Evolutionary conservation across 2,113 vertebrate genomes (phyloP).

Genomic region (Rhynchomys soricoides): DNA sequence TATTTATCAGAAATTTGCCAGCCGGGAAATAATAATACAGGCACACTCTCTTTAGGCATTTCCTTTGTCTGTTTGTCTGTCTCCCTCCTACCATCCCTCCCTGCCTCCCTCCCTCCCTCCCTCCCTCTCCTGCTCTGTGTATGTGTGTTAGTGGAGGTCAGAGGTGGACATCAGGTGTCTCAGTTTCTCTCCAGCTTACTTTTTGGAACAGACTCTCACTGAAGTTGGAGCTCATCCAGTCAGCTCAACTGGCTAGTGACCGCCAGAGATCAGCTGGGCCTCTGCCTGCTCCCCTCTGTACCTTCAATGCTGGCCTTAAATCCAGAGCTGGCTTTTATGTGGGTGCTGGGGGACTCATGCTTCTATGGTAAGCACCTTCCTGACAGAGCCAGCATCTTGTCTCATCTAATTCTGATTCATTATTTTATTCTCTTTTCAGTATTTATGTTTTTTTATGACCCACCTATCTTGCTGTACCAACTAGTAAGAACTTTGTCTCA

Average conservation of each 20-base stretch:
- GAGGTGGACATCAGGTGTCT: neutral
- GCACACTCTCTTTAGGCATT: neutral
- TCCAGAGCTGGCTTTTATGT: neutral
- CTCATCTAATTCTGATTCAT: neutral
- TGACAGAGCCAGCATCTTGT: neutral
- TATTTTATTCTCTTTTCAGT: neutral
- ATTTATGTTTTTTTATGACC: neutral
- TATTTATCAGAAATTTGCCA: neutral
- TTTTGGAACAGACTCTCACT: neutral
- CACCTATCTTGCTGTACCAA: neutral
- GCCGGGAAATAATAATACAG: neutral
- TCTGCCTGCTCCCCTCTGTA: neutral
- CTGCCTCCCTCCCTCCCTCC: neutral
- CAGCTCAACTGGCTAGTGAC: neutral
- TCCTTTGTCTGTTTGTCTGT: neutral
- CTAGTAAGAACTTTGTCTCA: neutral
- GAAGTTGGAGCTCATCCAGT: neutral
- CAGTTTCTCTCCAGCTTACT: neutral
- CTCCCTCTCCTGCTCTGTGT: neutral
- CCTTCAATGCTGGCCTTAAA: neutral
- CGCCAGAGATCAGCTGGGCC: neutral
- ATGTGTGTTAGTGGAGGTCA: neutral
- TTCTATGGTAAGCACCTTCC: neutral
- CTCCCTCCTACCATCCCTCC: accelerated
- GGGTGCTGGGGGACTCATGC: neutral